Base-by-base conservation (phyloP, 2,888 invertebrate species). In the Zygogramma bicolorata region DNA sequence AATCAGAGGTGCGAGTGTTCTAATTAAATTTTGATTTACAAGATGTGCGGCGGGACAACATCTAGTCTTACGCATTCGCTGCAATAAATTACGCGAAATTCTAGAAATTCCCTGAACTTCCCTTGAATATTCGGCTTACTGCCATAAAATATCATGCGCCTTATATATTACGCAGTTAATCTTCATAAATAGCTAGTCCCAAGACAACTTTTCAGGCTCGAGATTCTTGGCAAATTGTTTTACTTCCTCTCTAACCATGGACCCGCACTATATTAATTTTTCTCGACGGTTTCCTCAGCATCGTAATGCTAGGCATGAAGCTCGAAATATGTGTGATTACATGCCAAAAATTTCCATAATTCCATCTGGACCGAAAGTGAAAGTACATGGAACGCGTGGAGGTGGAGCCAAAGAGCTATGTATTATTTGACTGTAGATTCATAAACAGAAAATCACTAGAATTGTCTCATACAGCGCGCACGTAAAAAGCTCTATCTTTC, bases 41-140 rank as follows among this genome's bases (percentile, higher is more conserved):
- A 58, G 65, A 63, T 46, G 69, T 74, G 75, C 68, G 75, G 77
- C 69, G 68, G 76, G 75, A 68, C 73, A 74, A 74, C 75, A 77
- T 75, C 79, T 79, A 63, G 42, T 46, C 27, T 63, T 80, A 80
- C 80, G 79, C 82, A 81, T 75, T 75, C 68, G 72, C 60, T 70
- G 77, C 74, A 70, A 81, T 82, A 81, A 82, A 82, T 82, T 79
- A 75, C 40, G 71, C 38, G 79, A 79, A 81, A 82, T 82, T 80
- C 78, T 78, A 70, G 80, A 79, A 79, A 79, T 81, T 81, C 81
- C 78, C 73, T 71, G 73, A 80, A 78, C 77, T 79, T 76, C 77
- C 76, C 81, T 78, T 77, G 78, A 70, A 46, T 63, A 63, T 63
- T 62, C 62, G 31, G 46, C 63, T 63, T 27, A 46, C 46, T 63